phyloP scores from a whole-genome alignment of 2,113 vertebrate species.

The Pelecanus crispus region DNA sequence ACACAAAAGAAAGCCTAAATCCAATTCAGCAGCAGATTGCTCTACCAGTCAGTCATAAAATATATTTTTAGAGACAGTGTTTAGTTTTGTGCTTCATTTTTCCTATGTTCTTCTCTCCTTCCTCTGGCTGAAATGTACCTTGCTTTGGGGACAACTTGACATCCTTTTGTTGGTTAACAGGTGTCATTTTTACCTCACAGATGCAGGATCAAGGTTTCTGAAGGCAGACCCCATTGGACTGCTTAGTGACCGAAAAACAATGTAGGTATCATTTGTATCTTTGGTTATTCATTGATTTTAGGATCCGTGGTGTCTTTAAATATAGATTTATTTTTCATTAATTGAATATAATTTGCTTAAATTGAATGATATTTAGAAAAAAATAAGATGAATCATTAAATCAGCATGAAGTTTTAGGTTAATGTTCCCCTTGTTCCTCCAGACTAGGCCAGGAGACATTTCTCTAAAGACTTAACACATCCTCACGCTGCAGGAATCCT shows the following conservation, averaged over 20 bases:
- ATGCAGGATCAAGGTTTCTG: background rate
- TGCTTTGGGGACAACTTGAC: background rate
- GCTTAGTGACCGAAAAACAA: background rate
- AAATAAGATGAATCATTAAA: background rate
- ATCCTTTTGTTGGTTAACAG: background rate
- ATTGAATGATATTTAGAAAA: background rate
- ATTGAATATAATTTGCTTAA: background rate
- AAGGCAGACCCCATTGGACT: background rate
- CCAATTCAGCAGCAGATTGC: background rate
- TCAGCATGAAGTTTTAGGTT: background rate
- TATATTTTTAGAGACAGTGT: background rate
- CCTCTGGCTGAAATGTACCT: background rate
- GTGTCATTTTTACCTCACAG: background rate
- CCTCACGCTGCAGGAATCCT: background rate
- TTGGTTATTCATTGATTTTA: background rate
- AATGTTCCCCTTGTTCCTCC: background rate
- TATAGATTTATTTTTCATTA: background rate
- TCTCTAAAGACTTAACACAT: background rate
- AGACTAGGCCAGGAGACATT: background rate
- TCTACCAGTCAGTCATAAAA: background rate
- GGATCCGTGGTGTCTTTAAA: background rate
- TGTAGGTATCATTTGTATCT: accelerated
- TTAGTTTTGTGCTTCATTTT: background rate
- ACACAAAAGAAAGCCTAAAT: background rate
- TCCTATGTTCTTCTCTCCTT: background rate